phyloP scores from a whole-genome alignment of 2,797 vertebrate species.

The Xenopus petersii region DNA sequence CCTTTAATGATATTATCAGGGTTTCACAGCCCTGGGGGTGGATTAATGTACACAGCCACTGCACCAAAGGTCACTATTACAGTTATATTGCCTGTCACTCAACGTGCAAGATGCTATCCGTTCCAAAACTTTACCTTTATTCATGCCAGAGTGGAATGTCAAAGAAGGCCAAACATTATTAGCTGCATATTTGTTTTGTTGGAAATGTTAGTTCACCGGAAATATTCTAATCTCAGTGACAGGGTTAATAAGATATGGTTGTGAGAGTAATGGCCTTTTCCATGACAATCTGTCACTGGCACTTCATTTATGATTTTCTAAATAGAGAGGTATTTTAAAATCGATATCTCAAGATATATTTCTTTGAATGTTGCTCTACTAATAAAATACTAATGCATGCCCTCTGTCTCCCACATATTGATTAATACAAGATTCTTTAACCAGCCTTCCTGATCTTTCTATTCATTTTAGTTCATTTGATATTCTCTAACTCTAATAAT shows the following conservation, averaged over 20 bases:
- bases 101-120: no score
- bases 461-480: background rate
- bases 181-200: no score
- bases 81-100: no score
- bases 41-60: no score
- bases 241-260: background rate
- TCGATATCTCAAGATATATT: constrained; percentile 1
- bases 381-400: constrained; percentile 2
- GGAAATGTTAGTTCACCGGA: background rate
- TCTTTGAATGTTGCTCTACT: background rate
- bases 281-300: background rate
- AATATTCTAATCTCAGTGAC: background rate
- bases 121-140: background rate
- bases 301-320: background rate
- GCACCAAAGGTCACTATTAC: no score
- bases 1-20: no score
- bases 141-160: background rate
- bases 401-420: background rate
- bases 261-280: background rate
- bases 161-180: no score
- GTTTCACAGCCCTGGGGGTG: no score
- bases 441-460: background rate
- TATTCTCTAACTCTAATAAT: background rate
- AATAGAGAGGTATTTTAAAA: background rate
- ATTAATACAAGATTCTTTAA: background rate